Evolutionary conservation across 2,113 vertebrate genomes (phyloP).

Genomic region (Heterotilapia buettikoferi): DNA sequence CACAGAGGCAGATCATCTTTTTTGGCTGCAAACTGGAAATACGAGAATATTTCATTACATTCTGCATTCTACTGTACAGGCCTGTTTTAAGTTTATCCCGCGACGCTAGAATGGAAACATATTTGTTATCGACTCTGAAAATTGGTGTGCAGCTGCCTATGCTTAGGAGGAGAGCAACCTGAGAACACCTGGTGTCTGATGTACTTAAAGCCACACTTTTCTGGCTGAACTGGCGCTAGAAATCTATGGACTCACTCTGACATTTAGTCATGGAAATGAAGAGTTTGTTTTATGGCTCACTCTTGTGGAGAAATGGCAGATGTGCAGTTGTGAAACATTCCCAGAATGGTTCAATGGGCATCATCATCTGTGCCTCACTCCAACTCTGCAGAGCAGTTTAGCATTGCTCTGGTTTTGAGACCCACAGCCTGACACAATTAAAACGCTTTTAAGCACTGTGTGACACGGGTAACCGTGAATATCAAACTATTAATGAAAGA

Average conservation of each 20-base stretch:
- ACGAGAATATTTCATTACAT: neutral
- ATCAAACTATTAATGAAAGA: neutral
- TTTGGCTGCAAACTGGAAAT: neutral
- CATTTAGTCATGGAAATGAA: neutral
- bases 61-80: neutral
- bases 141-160: neutral
- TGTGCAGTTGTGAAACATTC: neutral
- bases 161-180: neutral
- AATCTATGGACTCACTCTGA: neutral
- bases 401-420: neutral
- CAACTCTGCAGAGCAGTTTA: neutral
- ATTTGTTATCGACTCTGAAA: neutral
- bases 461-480: neutral
- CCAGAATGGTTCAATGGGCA: neutral
- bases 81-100: fast-evolving
- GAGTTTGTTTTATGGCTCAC: neutral
- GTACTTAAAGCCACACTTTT: neutral
- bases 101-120: neutral
- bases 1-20: neutral
- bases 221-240: neutral
- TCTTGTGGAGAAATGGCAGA: neutral
- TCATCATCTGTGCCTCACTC: neutral
- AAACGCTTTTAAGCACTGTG: neutral
- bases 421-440: neutral
- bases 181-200: neutral